Evolutionary conservation across 2,113 vertebrate genomes (phyloP).

Genomic region (Bagarius yarrelli): DNA sequence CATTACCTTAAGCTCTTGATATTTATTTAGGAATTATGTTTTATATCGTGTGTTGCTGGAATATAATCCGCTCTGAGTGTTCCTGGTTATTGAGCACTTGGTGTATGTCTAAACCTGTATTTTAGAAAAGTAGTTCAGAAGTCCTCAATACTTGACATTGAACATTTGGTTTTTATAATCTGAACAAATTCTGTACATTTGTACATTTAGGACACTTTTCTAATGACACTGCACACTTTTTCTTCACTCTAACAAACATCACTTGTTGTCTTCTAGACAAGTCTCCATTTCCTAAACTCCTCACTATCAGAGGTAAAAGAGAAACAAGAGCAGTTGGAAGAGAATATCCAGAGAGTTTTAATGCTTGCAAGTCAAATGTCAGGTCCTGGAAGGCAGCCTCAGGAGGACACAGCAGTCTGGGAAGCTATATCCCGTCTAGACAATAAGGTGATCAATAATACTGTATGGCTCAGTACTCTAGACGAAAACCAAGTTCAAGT

Average conservation of each 20-base stretch:
- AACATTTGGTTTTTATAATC: background rate
- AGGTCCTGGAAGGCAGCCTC: background rate
- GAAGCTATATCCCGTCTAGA: slow-evolving; percentile 59
- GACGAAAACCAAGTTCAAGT: slow-evolving; percentile 56
- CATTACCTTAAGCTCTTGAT: no score
- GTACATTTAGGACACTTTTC: no score
- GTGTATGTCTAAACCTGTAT: background rate
- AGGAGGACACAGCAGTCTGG: slow-evolving; percentile 53
- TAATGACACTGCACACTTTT: no score
- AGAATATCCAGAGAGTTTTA: slow-evolving; percentile 53
- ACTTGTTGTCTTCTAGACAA: slow-evolving; percentile 53
- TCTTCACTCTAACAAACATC: background rate
- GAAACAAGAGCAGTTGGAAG: slow-evolving; percentile 70
- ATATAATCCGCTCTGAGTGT: background rate
- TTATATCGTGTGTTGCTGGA: background rate
- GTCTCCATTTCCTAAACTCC: slow-evolving; percentile 64
- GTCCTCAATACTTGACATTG: background rate
- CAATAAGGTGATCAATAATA: slow-evolving; percentile 67
- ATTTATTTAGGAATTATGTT: background rate
- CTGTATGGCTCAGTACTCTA: slow-evolving; percentile 56
- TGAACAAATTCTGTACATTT: background rate
- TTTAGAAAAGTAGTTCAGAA: background rate
- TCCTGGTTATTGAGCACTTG: background rate
- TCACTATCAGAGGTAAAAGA: slow-evolving; percentile 67
- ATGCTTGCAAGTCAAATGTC: background rate